Evolutionary conservation across 2,888 invertebrate species (phyloP).

Genomic region (Drosophila testacea): DNA sequence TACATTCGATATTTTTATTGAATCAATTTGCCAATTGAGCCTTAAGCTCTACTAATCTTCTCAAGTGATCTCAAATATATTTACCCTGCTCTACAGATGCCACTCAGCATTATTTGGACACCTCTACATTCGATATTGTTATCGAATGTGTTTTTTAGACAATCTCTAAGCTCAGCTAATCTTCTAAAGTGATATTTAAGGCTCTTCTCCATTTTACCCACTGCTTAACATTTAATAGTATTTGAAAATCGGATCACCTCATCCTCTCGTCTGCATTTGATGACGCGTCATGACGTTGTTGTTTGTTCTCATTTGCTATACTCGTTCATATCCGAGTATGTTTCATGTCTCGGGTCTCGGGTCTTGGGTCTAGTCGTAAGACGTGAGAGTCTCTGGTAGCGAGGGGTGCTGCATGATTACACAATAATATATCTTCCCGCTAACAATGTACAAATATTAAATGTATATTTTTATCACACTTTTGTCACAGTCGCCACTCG

Average conservation of each 20-base stretch:
- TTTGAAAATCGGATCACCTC: slow-evolving; percentile 7
- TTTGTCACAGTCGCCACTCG: slow-evolving; percentile 56
- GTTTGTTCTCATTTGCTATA: slow-evolving; percentile 9
- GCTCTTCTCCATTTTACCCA: background rate
- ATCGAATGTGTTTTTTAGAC: background rate
- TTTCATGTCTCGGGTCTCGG: background rate
- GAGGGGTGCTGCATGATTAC: slow-evolving; percentile 60
- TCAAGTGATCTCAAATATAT: background rate
- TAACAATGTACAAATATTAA: slow-evolving; percentile 81
- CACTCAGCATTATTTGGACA: background rate
- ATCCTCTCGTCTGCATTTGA: slow-evolving; percentile 9
- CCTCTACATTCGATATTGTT: background rate
- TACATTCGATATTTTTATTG: slow-evolving; percentile 1
- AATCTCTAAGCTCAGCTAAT: background rate
- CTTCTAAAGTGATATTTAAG: background rate
- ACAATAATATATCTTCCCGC: slow-evolving; percentile 78
- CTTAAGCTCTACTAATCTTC: background rate
- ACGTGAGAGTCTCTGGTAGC: background rate
- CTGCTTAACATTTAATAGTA: background rate
- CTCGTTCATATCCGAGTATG: background rate
- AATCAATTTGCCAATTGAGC: background rate
- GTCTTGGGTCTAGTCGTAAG: background rate
- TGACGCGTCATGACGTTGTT: slow-evolving; percentile 18
- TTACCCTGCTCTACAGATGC: background rate
- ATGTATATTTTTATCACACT: slow-evolving; percentile 81